Conservation (phyloP, 1,140 invertebrate genomes). For the Eumaeus atala region DNA sequence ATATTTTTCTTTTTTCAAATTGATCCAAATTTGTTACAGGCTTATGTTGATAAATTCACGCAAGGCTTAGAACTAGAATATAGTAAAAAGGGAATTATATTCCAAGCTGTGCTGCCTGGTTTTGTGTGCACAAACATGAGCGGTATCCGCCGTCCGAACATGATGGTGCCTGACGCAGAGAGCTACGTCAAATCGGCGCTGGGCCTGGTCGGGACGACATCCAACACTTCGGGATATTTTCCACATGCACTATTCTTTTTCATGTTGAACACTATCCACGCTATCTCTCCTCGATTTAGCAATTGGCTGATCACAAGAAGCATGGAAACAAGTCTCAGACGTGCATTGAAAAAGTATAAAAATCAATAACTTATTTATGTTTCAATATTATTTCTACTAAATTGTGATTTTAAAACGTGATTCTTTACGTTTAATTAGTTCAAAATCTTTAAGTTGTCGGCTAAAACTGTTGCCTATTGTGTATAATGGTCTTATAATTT, state of each 20-base stretch:
- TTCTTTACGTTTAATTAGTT: too few species aligned
- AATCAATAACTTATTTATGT: constrained; percentile 36
- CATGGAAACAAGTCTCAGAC: constrained; percentile 73
- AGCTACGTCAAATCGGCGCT: constrained; percentile 86
- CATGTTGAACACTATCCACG: constrained; percentile 67
- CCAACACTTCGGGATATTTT: constrained; percentile 85
- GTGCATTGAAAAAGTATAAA: constrained; percentile 53
- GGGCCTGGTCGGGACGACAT: constrained; percentile 83
- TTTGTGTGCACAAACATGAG: constrained; percentile 95
- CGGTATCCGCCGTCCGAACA: constrained; percentile 85
- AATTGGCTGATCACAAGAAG: constrained; percentile 76
- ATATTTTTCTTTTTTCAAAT: too few species aligned
- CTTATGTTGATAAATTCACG: constrained; percentile 90
- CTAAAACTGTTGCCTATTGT: too few species aligned
- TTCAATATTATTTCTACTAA: too few species aligned
- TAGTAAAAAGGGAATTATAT: constrained; percentile 82
- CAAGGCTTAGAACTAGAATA: constrained; percentile 88
- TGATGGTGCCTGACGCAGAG: constrained; percentile 86
- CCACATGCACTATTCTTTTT: constrained; percentile 82
- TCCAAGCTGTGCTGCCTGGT: constrained; percentile 90
- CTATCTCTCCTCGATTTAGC: constrained; percentile 71
- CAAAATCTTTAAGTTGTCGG: too few species aligned
- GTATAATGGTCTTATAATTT: too few species aligned
- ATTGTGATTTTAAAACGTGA: too few species aligned
- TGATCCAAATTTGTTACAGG: constrained; percentile 61